phyloP scores from a whole-genome alignment of 2,888 invertebrate genomes.

The Danaus chrysippus region DNA sequence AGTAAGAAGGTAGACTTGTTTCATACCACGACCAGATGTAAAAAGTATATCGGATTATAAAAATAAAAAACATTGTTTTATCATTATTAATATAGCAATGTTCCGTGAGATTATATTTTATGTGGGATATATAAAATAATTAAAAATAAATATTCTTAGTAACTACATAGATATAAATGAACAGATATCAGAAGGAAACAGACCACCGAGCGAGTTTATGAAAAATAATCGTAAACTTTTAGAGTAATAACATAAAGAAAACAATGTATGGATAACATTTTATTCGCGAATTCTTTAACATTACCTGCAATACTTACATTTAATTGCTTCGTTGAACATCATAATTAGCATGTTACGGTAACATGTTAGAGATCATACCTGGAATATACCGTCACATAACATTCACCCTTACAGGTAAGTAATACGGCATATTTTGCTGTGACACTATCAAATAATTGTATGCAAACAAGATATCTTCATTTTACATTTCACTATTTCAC shows the following conservation, averaged over 20 bases:
- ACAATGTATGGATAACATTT: neutral
- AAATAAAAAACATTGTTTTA: too few species aligned
- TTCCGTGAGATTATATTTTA: too few species aligned
- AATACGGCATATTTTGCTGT: neutral
- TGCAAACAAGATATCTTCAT: conserved; percentile 50
- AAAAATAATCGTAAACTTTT: too few species aligned
- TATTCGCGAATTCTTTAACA: neutral
- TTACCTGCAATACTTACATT: neutral
- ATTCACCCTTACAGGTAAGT: neutral
- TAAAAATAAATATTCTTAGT: too few species aligned
- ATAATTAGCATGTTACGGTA: conserved; percentile 12
- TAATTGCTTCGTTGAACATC: conserved; percentile 7
- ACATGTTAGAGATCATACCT: neutral
- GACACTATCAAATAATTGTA: conserved; percentile 43
- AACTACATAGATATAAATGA: too few species aligned
- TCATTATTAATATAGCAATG: too few species aligned
- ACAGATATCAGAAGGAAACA: too few species aligned
- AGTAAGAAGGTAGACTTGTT: conserved; percentile 27
- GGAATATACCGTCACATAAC: neutral
- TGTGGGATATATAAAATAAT: too few species aligned
- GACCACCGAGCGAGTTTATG: too few species aligned
- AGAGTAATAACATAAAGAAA: too few species aligned
- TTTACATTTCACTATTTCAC: conserved; percentile 39
- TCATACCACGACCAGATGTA: conserved; percentile 16
- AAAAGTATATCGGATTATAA: conserved; percentile 13